Percentiles rank a stretch among this genome's conserved stretches.
These are phyloP conservation scores for Serinus canaria DNA, from an alignment of 2,113 vertebrate genomes.

Conservation along the genomic window DNA sequence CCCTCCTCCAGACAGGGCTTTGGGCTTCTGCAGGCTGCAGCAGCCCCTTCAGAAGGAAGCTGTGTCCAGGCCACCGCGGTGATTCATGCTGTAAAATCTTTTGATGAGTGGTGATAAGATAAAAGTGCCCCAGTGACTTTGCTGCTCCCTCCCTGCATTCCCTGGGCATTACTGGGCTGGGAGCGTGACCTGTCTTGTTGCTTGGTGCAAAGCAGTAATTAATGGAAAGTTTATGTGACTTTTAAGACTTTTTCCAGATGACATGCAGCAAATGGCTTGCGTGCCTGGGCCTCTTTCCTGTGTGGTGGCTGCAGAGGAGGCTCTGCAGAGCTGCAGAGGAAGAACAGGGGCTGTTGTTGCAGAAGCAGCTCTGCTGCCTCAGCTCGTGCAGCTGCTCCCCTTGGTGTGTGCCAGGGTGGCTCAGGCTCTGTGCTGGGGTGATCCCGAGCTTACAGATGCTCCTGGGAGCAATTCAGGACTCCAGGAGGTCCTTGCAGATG, in stretches of 20 bases:
- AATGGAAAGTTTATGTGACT: constrained; percentile 6
- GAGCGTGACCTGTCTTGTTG: neutral
- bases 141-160: constrained; percentile 13
- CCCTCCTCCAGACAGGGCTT: neutral
- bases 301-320: neutral
- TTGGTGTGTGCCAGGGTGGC: neutral
- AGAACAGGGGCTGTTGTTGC: neutral
- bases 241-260: neutral
- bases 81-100: neutral
- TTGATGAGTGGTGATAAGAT: neutral
- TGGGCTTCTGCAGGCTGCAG: neutral
- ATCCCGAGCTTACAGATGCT: neutral
- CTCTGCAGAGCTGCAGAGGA: neutral
- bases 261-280: neutral
- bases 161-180: neutral
- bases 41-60: neutral
- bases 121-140: neutral
- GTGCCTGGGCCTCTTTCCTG: neutral
- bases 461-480: neutral
- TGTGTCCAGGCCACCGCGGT: neutral
- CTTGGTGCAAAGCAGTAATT: neutral
- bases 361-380: neutral
- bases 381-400: constrained; percentile 18
- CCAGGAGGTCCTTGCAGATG: neutral
- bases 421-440: neutral